Evolutionary conservation across 2,888 invertebrate species (phyloP).

Genomic region (Euproctis similis): DNA sequence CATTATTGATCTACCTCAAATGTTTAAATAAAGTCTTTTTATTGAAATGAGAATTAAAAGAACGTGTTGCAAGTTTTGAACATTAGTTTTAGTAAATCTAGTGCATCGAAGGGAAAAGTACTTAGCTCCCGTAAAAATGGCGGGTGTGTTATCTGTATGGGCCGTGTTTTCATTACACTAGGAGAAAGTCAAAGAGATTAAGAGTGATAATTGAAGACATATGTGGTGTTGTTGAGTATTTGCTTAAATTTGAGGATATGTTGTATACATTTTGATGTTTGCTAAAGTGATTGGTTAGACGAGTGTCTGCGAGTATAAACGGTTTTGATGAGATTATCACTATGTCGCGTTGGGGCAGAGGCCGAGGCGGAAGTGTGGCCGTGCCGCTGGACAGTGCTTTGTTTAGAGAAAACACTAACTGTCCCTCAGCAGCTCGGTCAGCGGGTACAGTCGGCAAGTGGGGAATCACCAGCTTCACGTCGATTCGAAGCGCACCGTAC

Average conservation of each 20-base stretch:
- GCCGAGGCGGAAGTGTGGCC: slow-evolving; percentile 76
- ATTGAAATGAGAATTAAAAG: slow-evolving; percentile 38
- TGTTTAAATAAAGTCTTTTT: slow-evolving; percentile 51
- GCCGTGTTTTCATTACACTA: slow-evolving; percentile 66
- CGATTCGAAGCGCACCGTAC: slow-evolving; percentile 86
- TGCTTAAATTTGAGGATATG: slow-evolving; percentile 37
- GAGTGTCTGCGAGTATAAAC: slow-evolving; percentile 58
- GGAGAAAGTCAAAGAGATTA: slow-evolving; percentile 44
- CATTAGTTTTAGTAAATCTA: slow-evolving; percentile 30
- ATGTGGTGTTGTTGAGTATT: slow-evolving; percentile 22
- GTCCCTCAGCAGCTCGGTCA: slow-evolving; percentile 90
- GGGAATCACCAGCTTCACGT: slow-evolving; percentile 95
- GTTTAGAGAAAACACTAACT: slow-evolving; percentile 86
- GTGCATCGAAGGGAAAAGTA: slow-evolving; percentile 59
- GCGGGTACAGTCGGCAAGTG: slow-evolving; percentile 95
- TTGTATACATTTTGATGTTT: slow-evolving; percentile 51
- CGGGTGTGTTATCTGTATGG: slow-evolving; percentile 74
- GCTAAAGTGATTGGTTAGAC: slow-evolving; percentile 42
- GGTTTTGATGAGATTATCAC: slow-evolving; percentile 71
- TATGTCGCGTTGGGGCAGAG: slow-evolving; percentile 81
- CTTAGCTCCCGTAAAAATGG: slow-evolving; percentile 70
- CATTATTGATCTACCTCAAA: slow-evolving; percentile 55
- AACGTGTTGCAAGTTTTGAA: slow-evolving; percentile 31
- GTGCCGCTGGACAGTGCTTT: slow-evolving; percentile 79
- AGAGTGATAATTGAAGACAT: slow-evolving; percentile 29